Evolutionary conservation across 2,888 invertebrate genomes (phyloP), one percentile per base, ranked within the genome.

Genomic region (Herminia tarsipennalis): DNA sequence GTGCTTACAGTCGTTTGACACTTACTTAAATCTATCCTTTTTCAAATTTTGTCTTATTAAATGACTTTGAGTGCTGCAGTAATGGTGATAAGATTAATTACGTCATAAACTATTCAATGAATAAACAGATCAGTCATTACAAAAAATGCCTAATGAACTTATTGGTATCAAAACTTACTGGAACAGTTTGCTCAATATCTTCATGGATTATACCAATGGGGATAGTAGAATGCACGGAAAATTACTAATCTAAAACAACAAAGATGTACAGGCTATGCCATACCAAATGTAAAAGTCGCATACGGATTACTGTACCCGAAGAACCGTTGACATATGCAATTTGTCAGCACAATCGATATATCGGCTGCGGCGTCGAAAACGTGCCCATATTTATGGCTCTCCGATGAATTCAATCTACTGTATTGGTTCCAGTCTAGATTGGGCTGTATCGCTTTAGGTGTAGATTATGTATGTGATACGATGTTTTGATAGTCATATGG

Each of bases 321-420:
- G 36, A 37, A 45, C 37, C 37, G 47, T 56, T 66, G 69, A 70
- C 67, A 62, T 46, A 43, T 55, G 63, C 67, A 69, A 72, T 72
- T 69, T 66, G 66, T 70, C 52, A 51, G 48, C 16, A 46, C 47
- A 48, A 57, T 53, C 40, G 55, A 58, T 53, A 58, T 53, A 43
- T 28, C 34, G 44, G 28, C 38, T 28, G 18, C 21, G 40, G 42
- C 35, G 30, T 45, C 35, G 40, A 44, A 50, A 56, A 25, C 36
- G 29, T 43, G 46, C 34, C 33, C 27, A 20, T 48, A 41, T 62
- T 41, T 42, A 58, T 53, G 10, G 30, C 9, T 21, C 38, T 43
- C 36, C 14, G 22, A 34, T 46, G 49, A 45, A 52, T 60, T 49
- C 34, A 49, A 56, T 61, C 32, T 50, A 32, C 30, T 36, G 27